These are phyloP conservation scores for Aleadryas rufinucha DNA, from an alignment of 2,113 vertebrate species.

Conservation along the genomic window DNA sequence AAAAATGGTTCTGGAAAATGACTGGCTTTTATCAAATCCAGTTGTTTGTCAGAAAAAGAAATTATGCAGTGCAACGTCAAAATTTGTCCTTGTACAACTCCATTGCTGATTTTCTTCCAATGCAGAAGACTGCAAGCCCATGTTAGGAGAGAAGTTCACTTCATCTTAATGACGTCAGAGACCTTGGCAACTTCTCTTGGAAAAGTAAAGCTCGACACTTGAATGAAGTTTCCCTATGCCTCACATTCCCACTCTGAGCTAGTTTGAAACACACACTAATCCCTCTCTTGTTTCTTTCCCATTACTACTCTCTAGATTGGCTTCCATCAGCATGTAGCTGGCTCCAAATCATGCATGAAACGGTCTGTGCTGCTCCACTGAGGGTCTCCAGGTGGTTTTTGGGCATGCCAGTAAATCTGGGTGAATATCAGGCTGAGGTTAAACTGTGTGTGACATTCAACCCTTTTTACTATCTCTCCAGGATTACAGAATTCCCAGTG, in stretches of 20 bases:
- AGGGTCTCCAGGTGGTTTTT: neutral
- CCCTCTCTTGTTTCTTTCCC: neutral
- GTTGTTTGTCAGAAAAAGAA: conserved; percentile 10
- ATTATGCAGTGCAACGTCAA: neutral
- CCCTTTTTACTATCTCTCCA: neutral
- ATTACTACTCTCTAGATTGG: neutral
- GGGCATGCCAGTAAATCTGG: neutral
- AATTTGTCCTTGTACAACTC: neutral
- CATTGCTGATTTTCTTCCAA: neutral
- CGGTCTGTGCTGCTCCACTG: neutral
- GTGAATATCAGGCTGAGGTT: neutral
- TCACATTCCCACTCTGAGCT: neutral
- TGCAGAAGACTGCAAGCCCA: neutral
- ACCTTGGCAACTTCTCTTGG: conserved; percentile 31
- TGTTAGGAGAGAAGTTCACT: conserved; percentile 22
- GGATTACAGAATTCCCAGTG: neutral
- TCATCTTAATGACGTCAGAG: conserved; percentile 1
- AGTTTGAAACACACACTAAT: neutral
- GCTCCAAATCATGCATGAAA: neutral
- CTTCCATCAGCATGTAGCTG: neutral
- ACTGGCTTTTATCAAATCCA: neutral
- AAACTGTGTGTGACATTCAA: neutral
- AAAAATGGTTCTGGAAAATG: neutral
- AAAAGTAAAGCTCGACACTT: neutral
- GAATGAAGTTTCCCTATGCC: neutral